These are phyloP conservation scores for Periplaneta americana DNA, from an alignment of 1,140 invertebrate genomes.

Conservation along the genomic window DNA sequence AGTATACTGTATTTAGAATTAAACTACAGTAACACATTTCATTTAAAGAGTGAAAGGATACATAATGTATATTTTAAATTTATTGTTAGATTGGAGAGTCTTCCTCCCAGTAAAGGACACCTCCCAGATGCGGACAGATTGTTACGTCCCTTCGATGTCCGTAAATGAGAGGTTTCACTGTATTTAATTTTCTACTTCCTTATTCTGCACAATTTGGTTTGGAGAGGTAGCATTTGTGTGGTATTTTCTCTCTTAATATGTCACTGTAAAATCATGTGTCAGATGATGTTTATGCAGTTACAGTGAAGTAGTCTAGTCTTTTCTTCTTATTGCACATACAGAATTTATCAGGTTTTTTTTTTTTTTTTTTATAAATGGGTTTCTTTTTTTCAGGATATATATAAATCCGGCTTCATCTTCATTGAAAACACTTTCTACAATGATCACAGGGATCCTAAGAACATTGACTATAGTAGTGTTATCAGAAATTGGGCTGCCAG, in stretches of 20 bases:
- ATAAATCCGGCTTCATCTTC: conserved; percentile 70
- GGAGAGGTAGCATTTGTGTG: neutral
- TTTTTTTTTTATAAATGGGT: neutral
- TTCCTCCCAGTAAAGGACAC: too few species aligned
- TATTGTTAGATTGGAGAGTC: too few species aligned
- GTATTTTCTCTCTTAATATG: neutral
- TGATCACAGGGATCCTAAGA: conserved; percentile 51
- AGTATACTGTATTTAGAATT: too few species aligned
- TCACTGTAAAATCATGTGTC: neutral
- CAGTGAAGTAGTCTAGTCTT: neutral
- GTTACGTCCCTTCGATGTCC: too few species aligned
- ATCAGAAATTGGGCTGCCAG: conserved; percentile 59
- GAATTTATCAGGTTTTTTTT: too few species aligned
- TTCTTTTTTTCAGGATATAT: conserved; percentile 47
- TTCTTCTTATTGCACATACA: neutral
- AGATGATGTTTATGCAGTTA: neutral
- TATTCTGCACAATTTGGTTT: neutral
- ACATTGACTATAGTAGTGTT: conserved; percentile 55
- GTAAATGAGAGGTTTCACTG: too few species aligned
- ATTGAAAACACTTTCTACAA: conserved; percentile 77
- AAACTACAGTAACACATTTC: too few species aligned
- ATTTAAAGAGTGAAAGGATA: too few species aligned
- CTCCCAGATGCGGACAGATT: too few species aligned
- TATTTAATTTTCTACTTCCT: neutral
- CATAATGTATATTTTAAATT: too few species aligned